Percentiles rank a stretch among this genome's conserved stretches.
These are phyloP conservation scores for Tupaia chinensis DNA, from an alignment of 2,113 vertebrate genomes.

Conservation along the genomic window DNA sequence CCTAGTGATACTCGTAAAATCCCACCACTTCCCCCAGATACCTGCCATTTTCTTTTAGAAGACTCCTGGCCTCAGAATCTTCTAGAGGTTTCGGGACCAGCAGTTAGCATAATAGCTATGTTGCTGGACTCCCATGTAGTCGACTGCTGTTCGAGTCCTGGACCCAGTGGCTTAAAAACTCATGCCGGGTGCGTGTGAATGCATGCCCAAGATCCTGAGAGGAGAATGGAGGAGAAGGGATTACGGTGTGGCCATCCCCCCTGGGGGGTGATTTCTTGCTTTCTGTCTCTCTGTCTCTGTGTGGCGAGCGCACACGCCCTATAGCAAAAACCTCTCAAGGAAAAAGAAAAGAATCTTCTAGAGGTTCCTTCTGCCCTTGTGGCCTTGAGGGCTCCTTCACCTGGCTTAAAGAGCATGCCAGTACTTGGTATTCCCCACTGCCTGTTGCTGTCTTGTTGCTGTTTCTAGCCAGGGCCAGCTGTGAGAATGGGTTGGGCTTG, in stretches of 20 bases:
- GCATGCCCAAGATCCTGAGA: too few relatives aligned
- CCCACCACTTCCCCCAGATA: not conserved
- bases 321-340: too few relatives aligned
- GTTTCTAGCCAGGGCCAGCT: not conserved
- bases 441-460: not conserved
- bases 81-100: not conserved
- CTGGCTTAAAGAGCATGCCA: not conserved
- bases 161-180: too few relatives aligned
- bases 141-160: too few relatives aligned
- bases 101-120: too few relatives aligned
- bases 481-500: not conserved
- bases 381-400: not conserved
- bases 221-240: too few relatives aligned
- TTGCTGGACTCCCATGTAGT: too few relatives aligned
- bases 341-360: not conserved
- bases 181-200: too few relatives aligned
- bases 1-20: not conserved
- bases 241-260: too few relatives aligned
- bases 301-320: too few relatives aligned
- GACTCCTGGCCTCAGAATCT: not conserved
- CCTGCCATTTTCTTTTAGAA: not conserved
- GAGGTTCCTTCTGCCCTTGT: not conserved
- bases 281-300: too few relatives aligned
- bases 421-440: not conserved
- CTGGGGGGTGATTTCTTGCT: too few relatives aligned